Evolutionary conservation across 1,140 invertebrate genomes (phyloP), one percentile per base, ranked within the genome.

Genomic region (Odontomachus brunneus): DNA sequence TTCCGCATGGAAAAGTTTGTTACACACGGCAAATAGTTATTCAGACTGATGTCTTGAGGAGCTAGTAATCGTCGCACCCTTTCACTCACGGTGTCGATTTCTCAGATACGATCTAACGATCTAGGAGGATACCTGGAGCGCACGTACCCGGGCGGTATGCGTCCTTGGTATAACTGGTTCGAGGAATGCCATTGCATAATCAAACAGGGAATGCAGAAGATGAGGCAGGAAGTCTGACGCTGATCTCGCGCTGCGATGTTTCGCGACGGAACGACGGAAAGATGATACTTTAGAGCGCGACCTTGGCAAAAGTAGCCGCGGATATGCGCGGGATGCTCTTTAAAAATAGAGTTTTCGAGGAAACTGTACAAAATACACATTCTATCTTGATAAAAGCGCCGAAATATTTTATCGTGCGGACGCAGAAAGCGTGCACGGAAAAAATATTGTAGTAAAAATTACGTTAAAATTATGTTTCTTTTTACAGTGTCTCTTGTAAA

Each of bases 101-200:
- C 2, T 22, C 2, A 22, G 55, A 75, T 78, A 62, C 59, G 55
- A 38, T 66, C 60, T 69, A 72, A 24, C 1, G 49, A 48, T 73
- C 44, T 14, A 17, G 78, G 12, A 44, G 44, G 44, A 53, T 49
- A 51, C 38, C 2, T 75, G 53, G 26, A 60, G 55, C 49, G 63
- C 19, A 12, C 49, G 22, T 48, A 33, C 51, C 2, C n/a, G 57
- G 55, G 60, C 60, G 69, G 71, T 87, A 66, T 72, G 69, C 76
- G 83, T 84, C 85, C 87, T 88, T 88, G 85, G 48, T 12, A 80
- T 78, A 88, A 88, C 85, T 88, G 72, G 86, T 84, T 82, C 76
- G 82, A 66, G 75, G 82, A 87, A 88, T 84, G 75, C 49, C 48
- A 69, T 88, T 88, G 85, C 86, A 84, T 87, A 88, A 88, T 87